Evolutionary conservation across 2,113 vertebrate species (phyloP), one percentile per base, ranked within the genome.

Genomic region (Colius striatus): DNA sequence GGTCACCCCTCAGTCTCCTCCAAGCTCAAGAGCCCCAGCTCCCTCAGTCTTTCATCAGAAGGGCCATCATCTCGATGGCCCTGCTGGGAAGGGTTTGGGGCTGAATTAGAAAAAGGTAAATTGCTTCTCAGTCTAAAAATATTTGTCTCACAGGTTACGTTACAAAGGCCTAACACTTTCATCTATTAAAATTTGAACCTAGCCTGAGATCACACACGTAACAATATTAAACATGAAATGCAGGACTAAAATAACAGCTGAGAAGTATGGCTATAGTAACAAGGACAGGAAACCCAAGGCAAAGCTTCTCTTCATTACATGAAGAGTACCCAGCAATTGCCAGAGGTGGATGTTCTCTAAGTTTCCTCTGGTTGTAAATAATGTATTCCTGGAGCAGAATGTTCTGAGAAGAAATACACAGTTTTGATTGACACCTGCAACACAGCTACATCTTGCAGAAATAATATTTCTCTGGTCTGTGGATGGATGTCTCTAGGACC

Each of bases 181-280:
- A 88, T 93, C 93, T 94, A 68, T 78, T 95, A 77, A 95, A 84
- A 92, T 91, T 85, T 95, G 93, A 95, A 91, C 68, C 73, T 83
- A 85, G 92, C 78, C 92, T 75, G 72, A 95, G 94, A 95, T 82
- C 85, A 93, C 50, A 92, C 58, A 68, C 57, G 43, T 53, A 48
- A 36, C 74, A 84, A 23, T 65, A 89, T 89, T 60, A 96, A 96
- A 93, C 55, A 81, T 10, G 58, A 92, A 76, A 92, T 29, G 60
- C 60, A 66, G 63, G 51, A 67, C 48, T 70, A 80, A 88, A 82
- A 66, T 38, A 94, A 68, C 74, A 94, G 62, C 66, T 91, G 27
- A n/a, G 66, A 84, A 84, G 57, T n/a, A 61, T 3, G 11, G 45
- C 25, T 87, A 12, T 3, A 38, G 62, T 41, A 70, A n/a, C 23